Evolutionary conservation across 1,140 invertebrate species (phyloP).

Genomic region (Cephus cinctus): DNA sequence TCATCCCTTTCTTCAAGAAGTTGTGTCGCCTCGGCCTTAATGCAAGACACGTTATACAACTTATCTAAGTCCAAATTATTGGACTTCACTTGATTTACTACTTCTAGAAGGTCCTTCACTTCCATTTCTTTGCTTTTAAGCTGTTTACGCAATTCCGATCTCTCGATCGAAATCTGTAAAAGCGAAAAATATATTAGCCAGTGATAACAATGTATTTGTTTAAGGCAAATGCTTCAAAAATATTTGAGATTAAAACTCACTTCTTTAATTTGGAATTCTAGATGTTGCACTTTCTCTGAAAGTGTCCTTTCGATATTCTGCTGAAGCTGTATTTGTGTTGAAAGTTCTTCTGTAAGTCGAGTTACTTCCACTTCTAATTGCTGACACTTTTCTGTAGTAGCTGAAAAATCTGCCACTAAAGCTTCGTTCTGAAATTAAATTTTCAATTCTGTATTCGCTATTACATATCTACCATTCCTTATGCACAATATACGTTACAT

Average conservation of each 20-base stretch:
- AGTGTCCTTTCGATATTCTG: slow-evolving; percentile 40
- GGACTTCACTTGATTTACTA: slow-evolving; percentile 40
- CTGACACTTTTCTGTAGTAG: slow-evolving; percentile 34
- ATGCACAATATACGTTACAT: not conserved
- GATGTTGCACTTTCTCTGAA: slow-evolving; percentile 40
- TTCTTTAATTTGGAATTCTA: slow-evolving; percentile 45
- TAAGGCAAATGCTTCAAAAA: slow-evolving; percentile 13
- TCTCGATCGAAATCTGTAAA: slow-evolving; percentile 39
- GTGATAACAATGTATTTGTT: slow-evolving; percentile 15
- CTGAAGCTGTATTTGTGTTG: slow-evolving; percentile 34
- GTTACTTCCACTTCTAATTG: slow-evolving; percentile 38
- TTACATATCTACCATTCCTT: not conserved
- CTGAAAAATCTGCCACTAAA: slow-evolving; percentile 32
- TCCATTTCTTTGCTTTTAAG: slow-evolving; percentile 44
- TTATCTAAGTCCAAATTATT: slow-evolving; percentile 49
- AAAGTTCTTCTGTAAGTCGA: slow-evolving; percentile 38
- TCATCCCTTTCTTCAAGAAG: slow-evolving; percentile 49
- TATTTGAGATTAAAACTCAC: slow-evolving; percentile 28
- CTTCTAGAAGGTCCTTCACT: slow-evolving; percentile 40
- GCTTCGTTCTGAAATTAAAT: slow-evolving; percentile 43
- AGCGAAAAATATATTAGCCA: slow-evolving; percentile 11
- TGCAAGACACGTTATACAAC: slow-evolving; percentile 44
- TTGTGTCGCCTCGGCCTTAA: slow-evolving; percentile 43
- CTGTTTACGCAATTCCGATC: slow-evolving; percentile 32
- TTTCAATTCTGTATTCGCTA: not conserved